These are phyloP conservation scores for Pungitius pungitius DNA, from an alignment of 2,113 vertebrate species.

Conservation along the genomic window DNA sequence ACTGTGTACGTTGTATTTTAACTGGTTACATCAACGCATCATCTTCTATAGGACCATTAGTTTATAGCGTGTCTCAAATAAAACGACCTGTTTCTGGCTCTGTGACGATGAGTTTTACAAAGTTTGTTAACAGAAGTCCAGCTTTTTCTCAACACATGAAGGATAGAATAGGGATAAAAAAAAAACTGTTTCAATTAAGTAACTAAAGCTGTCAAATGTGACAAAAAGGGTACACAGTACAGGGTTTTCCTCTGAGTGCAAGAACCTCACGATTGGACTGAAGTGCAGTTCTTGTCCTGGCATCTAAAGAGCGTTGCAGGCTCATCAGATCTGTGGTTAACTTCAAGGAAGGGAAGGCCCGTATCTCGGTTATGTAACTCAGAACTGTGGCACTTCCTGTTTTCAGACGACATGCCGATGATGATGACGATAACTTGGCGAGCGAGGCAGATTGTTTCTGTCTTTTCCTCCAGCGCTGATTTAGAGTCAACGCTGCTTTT, in stretches of 20 bases:
- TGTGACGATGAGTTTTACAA: background rate
- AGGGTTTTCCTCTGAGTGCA: background rate
- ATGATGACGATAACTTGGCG: conserved; percentile 57
- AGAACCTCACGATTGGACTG: too few relatives aligned
- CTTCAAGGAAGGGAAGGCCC: conserved; percentile 18
- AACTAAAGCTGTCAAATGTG: background rate
- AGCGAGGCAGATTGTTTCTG: background rate
- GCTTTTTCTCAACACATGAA: background rate
- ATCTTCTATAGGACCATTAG: background rate
- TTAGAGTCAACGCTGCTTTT: background rate
- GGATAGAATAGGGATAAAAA: background rate
- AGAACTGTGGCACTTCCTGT: conserved; percentile 64
- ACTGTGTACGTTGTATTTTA: background rate
- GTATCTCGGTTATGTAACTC: conserved; percentile 6
- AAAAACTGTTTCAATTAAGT: background rate
- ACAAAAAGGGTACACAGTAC: too few relatives aligned
- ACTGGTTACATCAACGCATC: background rate
- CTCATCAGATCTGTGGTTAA: conserved; percentile 27
- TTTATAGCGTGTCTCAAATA: background rate
- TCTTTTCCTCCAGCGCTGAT: conserved; percentile 20
- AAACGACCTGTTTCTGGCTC: background rate
- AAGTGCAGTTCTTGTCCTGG: background rate
- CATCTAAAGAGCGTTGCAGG: background rate
- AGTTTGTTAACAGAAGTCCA: background rate
- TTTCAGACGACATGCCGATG: conserved; percentile 58